Conservation (phyloP, 1,140 invertebrate genomes). For the Drosophila sproati region DNA sequence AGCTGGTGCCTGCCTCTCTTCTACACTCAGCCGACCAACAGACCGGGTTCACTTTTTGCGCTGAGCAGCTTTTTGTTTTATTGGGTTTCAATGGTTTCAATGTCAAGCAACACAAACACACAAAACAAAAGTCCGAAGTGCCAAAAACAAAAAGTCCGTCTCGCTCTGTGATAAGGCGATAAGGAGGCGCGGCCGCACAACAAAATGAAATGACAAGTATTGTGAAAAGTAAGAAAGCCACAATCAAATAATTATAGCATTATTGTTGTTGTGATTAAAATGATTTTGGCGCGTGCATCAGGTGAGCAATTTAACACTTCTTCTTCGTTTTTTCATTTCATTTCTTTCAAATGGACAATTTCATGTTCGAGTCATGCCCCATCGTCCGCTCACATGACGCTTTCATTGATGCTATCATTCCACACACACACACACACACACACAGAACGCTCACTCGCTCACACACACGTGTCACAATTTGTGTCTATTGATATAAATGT, state of each 20-base stretch:
- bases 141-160: conserved; percentile 25
- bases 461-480: conserved; percentile 29
- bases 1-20: conserved; percentile 5
- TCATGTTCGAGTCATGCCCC: conserved; percentile 29
- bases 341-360: conserved; percentile 15
- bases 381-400: conserved; percentile 45
- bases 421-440: conserved; percentile 2
- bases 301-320: conserved; percentile 35
- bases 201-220: conserved; percentile 23
- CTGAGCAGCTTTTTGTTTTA: conserved; percentile 10
- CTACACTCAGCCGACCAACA: not conserved
- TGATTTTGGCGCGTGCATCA: conserved; percentile 32
- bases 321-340: not conserved
- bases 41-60: not conserved
- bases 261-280: conserved; percentile 12
- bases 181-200: conserved; percentile 44
- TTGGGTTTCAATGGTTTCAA: conserved; percentile 38
- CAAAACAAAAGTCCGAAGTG: conserved; percentile 42
- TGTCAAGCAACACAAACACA: conserved; percentile 25
- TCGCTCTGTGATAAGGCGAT: conserved; percentile 36
- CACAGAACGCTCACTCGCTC: not conserved
- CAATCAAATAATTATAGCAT: conserved; percentile 1
- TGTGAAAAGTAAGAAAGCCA: not conserved
- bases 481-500: conserved; percentile 46
- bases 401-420: conserved; percentile 27